Base-by-base conservation (phyloP, 2,113 vertebrate species). In the Microtus oregoni region DNA sequence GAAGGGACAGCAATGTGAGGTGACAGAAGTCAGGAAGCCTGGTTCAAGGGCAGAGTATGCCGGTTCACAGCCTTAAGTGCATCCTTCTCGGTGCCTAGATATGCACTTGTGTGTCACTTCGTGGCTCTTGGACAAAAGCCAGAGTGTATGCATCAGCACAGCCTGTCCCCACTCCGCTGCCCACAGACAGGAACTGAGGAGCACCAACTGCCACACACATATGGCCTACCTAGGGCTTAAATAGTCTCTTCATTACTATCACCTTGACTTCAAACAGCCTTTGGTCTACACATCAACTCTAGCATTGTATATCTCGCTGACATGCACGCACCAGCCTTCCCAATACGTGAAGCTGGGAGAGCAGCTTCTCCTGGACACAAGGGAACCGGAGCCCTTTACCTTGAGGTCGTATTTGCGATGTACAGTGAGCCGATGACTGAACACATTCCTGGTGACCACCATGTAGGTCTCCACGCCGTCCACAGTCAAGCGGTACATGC, bases 341-440 rank as follows among this genome's bases (percentile, higher is more conserved):
- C 14, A 6, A 0, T 2, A 47, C 0, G 32, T 1, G 58, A 28
- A 10, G 32, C 0, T 24, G n/a, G 52, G 35, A 38, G 0, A 14
- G 4, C 1, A 28, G 61, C 30, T 50, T 19, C 50, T 47, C 19
- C 6, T 20, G 4, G 82, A 26, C 28, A 35, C 41, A 3, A 47
- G 0, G 19, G 38, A 38, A 22, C 32, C 65, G 6, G 19, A 6
- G 7, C 1, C 7, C 94, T 94, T 81, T 98, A 99, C 99, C 99
- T 99, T 99, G 82, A 99, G 99, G 98, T 99, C 99, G 0, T 99
- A 99, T 82, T 99, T 99, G 97, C 99, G 99, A 98, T 99, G 99
- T 44, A 99, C 99, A 0, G 99, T 99, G 82, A 99, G 99, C 79
- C 99, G 98, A 97, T 99, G 99, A 97, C 99, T 99, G 97, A 99